Base-by-base conservation (phyloP, 2,888 invertebrate genomes). In the Parascotia fuliginaria region DNA sequence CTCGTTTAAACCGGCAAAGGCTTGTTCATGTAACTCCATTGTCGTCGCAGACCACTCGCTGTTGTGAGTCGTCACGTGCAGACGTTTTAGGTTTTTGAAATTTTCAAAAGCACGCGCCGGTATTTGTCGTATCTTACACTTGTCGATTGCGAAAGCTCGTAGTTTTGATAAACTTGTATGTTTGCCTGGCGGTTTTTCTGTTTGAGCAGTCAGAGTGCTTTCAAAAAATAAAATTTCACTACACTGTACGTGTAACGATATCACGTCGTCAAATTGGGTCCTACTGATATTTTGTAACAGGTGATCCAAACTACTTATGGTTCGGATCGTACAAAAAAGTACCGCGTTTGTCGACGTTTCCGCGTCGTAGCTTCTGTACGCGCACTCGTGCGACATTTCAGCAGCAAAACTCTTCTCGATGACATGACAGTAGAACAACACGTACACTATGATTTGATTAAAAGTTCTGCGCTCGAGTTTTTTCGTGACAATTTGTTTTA, bases 11-110 rank as follows among this genome's bases (percentile, higher is more conserved):
- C 95, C 94, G 51, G 94, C 86, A 61, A 96, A 94, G 55, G 96
- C 95, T 74, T 95, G 95, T 39, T 94, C 93, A 73, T 95, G 93
- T 45, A 96, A 80, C 70, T 96, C 96, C 87, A 96, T 92, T 65
- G 95, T 95, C 94, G 96, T 95, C 27, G 95, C 94, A 14, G 96
- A 95, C 96, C 96, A 96, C 77, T 96, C 96, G 60, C 95, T 95
- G 85, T 96, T 96, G 79, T 95, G 95, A 19, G 96, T 96, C 47
- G 95, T 94, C 70, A 97, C 85, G 41, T 95, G 93, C 46, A 97
- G 86, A 55, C 93, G 93, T 61, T 94, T 93, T 22, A 97, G 85
- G 73, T 95, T 95, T 72, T 93, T 93, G 61, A 96, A 93, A 60
- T 94, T 93, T 44, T 94, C 89, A 75, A 97, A 94, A 47, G 95